Base-by-base conservation (phyloP, 64 coral and sea anemone genomes). In the Platygyra sinensis region DNA sequence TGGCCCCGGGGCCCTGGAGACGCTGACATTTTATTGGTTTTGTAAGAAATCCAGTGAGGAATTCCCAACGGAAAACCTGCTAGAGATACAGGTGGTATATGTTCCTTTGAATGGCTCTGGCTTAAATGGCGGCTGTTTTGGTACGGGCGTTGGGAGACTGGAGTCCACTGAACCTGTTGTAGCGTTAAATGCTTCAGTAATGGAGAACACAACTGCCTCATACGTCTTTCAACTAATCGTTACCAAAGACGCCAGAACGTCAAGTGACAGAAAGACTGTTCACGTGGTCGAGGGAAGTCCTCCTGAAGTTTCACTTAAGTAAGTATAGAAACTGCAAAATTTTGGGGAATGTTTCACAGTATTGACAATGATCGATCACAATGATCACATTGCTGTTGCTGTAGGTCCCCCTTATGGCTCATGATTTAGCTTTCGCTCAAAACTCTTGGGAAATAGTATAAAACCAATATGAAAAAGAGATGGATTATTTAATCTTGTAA, bases 131-230 rank as follows among this genome's bases (percentile, higher is more conserved):
- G 78, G 78, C 52, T 80, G 78, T 61, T 80, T 80, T 32, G 78
- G 55, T n/a, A 61, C 78, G 15, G 78, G 78, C 20, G 30, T 80
- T 80, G 78, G 78, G 17, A 80, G 78, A 80, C 52, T 80, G 55
- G n/a, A 30, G 18, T 30, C 4, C 28, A 80, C 25, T 32, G 55
- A 60, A 8, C 78, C 55, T 30, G 11, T 80, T 61, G 30, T 80
- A 16, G 55, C 20, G 0, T 36, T 80, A 20, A 80, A 80, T 30
- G 78, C 78, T 5, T 80, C 78, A 31, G 27, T 12, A 16, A 61
- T 80, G 78, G 52, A 55, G 5, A 62, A 18, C 15, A 8, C 12
- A 14, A 33, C 52, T 18, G 54, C 52, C 7, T 80, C 78, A 9
- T 80, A 80, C 54, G 52, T 62, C 55, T 80, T 80, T 30, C 52